These are phyloP conservation scores for Tethya wilhelma DNA, from an alignment of 37 sponge, comb jelly and placozoan species.

Conservation along the genomic window DNA sequence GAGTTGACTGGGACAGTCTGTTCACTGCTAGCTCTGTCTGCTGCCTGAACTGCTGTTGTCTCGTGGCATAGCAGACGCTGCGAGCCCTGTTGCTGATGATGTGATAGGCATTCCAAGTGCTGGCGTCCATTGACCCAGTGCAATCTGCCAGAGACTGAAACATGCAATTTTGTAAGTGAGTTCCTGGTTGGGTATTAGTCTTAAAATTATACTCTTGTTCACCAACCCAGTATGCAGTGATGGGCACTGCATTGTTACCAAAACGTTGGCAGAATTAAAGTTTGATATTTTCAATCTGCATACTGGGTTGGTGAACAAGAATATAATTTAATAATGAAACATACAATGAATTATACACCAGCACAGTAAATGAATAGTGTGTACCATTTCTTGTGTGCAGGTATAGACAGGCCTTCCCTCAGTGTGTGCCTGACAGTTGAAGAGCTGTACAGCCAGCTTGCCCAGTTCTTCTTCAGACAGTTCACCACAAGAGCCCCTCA, in stretches of 20 bases:
- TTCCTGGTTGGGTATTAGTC: too few species aligned
- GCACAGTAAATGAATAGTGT: neutral
- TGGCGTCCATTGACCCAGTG: conserved; percentile 76
- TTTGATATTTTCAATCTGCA: too few species aligned
- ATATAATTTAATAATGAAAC: too few species aligned
- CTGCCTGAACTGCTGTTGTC: conserved; percentile 76
- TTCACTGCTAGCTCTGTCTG: conserved; percentile 81
- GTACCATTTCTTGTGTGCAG: conserved; percentile 72
- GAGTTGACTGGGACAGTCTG: conserved; percentile 53
- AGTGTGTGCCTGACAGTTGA: conserved; percentile 78
- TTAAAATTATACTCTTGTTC: too few species aligned
- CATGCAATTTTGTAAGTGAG: too few species aligned
- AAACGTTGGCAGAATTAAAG: too few species aligned
- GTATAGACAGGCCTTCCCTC: conserved; percentile 65
- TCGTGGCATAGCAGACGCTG: conserved; percentile 77
- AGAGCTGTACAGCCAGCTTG: conserved; percentile 74
- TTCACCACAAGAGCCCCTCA: conserved; percentile 67
- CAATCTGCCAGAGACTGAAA: conserved; percentile 82
- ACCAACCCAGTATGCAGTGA: too few species aligned
- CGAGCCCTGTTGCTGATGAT: conserved; percentile 87
- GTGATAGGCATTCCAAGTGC: conserved; percentile 88
- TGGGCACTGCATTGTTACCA: too few species aligned
- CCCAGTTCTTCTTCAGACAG: conserved; percentile 81
- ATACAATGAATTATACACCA: neutral
- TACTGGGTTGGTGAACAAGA: too few species aligned